A percentile compares a stretch with the other conserved stretches of the same genome.
Conservation (phyloP, 2,113 vertebrate species). For the Vulpes vulpes region DNA sequence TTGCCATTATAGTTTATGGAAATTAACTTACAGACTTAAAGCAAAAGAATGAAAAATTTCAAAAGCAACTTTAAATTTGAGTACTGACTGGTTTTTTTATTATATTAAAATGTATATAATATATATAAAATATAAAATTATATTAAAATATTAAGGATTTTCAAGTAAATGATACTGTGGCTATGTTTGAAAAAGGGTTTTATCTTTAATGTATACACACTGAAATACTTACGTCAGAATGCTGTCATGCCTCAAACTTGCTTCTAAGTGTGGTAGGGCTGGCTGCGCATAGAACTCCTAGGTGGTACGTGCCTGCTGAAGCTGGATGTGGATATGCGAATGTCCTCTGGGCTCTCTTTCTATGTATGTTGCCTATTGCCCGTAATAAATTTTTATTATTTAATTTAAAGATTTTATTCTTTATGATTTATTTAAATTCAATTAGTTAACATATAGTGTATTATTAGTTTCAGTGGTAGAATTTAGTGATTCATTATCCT, state of each 20-base stretch:
- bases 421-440: background rate
- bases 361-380: background rate
- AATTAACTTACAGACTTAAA: background rate
- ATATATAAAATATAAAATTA: too few relatives aligned
- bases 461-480: background rate
- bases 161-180: background rate
- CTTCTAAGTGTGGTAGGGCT: background rate
- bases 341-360: background rate
- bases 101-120: background rate
- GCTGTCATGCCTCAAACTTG: background rate
- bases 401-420: background rate
- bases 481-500: too few relatives aligned
- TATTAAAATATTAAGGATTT: background rate
- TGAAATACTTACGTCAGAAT: background rate
- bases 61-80: background rate
- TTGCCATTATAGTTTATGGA: background rate
- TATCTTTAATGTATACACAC: background rate
- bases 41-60: background rate
- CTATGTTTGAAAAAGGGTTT: background rate
- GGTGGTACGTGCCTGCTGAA: background rate
- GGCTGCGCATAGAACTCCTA: background rate
- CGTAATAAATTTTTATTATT: background rate
- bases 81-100: background rate
- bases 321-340: background rate
- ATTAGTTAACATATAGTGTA: background rate